These are phyloP conservation scores for Eulemur mongoz DNA, from an alignment of 2,797 vertebrate species.

Conservation along the genomic window DNA sequence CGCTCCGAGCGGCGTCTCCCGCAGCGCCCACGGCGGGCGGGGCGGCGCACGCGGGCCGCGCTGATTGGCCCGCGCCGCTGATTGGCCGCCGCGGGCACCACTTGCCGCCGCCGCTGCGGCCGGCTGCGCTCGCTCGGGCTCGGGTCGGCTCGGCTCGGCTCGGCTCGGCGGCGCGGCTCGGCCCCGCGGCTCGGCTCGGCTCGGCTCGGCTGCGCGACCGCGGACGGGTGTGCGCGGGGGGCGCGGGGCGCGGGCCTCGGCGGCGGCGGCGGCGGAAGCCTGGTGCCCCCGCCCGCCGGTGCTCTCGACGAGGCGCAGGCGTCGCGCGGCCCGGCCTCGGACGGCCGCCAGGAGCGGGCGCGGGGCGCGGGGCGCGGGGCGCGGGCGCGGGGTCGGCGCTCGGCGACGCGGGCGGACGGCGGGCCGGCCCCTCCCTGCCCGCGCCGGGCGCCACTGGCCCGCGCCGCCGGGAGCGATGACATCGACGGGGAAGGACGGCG, in stretches of 20 bases:
- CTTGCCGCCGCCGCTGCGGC: neutral
- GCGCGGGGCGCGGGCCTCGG: slow-evolving; percentile 54
- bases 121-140: neutral
- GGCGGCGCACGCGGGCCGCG: neutral
- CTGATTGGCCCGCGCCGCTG: neutral
- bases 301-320: slow-evolving; percentile 40
- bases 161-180: neutral
- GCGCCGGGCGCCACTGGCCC: slow-evolving; percentile 73
- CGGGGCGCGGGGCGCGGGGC: slow-evolving; percentile 34
- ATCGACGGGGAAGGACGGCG: slow-evolving; percentile 98
- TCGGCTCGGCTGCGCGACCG: slow-evolving; percentile 57
- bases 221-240: slow-evolving; percentile 67
- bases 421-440: slow-evolving; percentile 74
- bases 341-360: slow-evolving; percentile 4
- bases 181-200: neutral
- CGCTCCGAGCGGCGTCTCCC: neutral
- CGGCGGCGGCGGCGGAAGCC: slow-evolving; percentile 57
- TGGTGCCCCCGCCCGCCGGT: slow-evolving; percentile 68
- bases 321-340: slow-evolving; percentile 16
- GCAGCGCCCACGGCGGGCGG: neutral
- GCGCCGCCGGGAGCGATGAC: slow-evolving; percentile 91
- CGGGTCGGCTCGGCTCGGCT: neutral
- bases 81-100: slow-evolving; percentile 45
- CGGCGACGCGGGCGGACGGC: slow-evolving; percentile 79
- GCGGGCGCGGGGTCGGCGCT: slow-evolving; percentile 53